Percentiles rank a stretch among this genome's conserved stretches.
Evolutionary conservation across 2,888 invertebrate genomes (phyloP).

Genomic region (Homarus gammarus): DNA sequence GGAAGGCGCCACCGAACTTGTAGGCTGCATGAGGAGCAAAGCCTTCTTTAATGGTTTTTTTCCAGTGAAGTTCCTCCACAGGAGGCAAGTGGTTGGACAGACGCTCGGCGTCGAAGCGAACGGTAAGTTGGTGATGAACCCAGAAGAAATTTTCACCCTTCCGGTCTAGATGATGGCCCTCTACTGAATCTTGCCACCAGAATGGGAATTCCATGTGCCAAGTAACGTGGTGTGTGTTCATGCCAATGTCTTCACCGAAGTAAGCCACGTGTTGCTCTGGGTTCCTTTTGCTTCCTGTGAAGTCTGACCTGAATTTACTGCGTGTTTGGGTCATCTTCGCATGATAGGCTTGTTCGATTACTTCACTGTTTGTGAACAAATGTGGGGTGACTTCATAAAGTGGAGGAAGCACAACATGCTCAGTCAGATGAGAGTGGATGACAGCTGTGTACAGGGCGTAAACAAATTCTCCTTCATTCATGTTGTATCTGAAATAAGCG

Average conservation of each 20-base stretch:
- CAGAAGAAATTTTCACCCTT: constrained; percentile 82
- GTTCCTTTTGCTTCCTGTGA: constrained; percentile 79
- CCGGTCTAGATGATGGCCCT: constrained; percentile 76
- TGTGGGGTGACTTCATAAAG: constrained; percentile 85
- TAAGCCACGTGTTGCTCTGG: constrained; percentile 84
- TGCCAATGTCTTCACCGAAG: constrained; percentile 86
- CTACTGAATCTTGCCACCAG: constrained; percentile 69
- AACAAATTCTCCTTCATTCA: constrained; percentile 85
- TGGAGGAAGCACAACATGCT: constrained; percentile 83
- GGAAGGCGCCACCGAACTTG: constrained; percentile 83
- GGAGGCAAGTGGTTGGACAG: constrained; percentile 81
- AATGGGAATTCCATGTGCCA: constrained; percentile 75
- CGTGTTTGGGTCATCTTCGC: constrained; percentile 77
- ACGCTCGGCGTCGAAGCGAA: constrained; percentile 86
- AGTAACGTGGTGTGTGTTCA: constrained; percentile 83
- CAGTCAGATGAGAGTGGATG: constrained; percentile 80
- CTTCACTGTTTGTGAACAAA: constrained; percentile 84
- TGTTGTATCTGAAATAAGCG: constrained; percentile 83
- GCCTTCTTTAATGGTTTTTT: constrained; percentile 79
- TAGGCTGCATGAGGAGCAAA: constrained; percentile 84
- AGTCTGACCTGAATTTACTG: constrained; percentile 77
- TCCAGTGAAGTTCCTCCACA: constrained; percentile 77
- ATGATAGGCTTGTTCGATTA: constrained; percentile 81
- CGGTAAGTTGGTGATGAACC: constrained; percentile 79
- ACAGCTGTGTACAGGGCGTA: constrained; percentile 84